Evolutionary conservation across 2,797 vertebrate genomes (phyloP), one percentile per base, ranked within the genome.

Genomic region (Sparus aurata): DNA sequence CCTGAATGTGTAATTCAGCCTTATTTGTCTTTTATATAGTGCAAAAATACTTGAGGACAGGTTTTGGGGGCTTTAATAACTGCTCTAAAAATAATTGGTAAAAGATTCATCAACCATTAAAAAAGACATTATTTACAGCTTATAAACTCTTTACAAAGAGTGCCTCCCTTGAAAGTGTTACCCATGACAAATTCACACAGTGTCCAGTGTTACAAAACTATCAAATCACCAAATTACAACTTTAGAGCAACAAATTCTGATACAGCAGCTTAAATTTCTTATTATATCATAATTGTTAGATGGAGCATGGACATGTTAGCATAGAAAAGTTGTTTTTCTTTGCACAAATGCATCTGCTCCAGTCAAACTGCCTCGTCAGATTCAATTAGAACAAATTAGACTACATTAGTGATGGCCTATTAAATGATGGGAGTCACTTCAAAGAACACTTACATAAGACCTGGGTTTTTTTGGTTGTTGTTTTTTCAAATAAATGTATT

Each of bases 351-450:
- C 58, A 82, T 89, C 78, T 82, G 58, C 64, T 71, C 46, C 59
- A 75, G 66, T 84, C 72, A 80, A 85, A 82, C 64, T 34, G 68
- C 75, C 73, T 12, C 69, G 69, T 88, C 79, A 89, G 72, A 87
- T 89, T 85, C 75, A 88, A 77, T 90, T 90, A 82, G 64, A 75
- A 75, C 75, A 76, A 85, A 90, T 90, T 85, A 86, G 55, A 77
- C 63, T 52, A 67, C 75, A 91, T 94, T 88, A 91, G 86, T 85
- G 79, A 82, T 79, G 91, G 77, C 69, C 78, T 90, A 69, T 91
- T 90, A 78, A 89, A 84, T 81, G 46, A 87, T 80, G 59, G 57
- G 60, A 60, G 73, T 72, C 50, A 73, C 73, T 75, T 83, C 67
- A 90, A 85, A 86, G 67, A 86, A 73, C 67, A 65, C 62, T 88